A percentile compares a stretch with the other conserved stretches of the same genome.
phyloP scores from a whole-genome alignment of 2,113 vertebrate species.

The Hippocampus guttulatus region DNA sequence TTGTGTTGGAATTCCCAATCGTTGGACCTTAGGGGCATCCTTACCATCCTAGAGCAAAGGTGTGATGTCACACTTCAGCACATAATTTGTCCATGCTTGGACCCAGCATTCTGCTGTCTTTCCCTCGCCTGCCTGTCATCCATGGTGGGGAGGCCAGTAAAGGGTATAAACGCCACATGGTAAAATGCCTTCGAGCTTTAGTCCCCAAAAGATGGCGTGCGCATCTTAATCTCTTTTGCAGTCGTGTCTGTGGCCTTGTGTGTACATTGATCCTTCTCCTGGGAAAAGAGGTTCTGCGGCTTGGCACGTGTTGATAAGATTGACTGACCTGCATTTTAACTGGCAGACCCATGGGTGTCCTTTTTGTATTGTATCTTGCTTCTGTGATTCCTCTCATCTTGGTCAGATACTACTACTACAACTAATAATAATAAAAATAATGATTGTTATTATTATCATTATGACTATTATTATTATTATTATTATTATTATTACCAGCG shows the following conservation, averaged over 20 bases:
- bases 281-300: conserved; percentile 25
- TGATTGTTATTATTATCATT: not conserved
- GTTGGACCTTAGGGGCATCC: not conserved
- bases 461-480: not conserved
- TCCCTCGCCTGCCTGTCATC: not conserved
- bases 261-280: not conserved
- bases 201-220: conserved; percentile 1
- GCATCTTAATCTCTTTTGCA: conserved; percentile 19
- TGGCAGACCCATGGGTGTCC: too few species aligned
- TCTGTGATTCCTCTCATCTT: not conserved
- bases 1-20: not conserved
- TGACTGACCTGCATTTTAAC: conserved; percentile 3
- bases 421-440: too few species aligned
- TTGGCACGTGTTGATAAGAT: conserved; percentile 22
- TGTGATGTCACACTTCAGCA: not conserved
- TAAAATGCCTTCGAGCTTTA: conserved; percentile 6
- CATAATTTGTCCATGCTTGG: not conserved
- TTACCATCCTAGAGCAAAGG: not conserved
- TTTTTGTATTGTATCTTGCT: not conserved
- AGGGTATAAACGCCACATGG: conserved; percentile 1
- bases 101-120: not conserved
- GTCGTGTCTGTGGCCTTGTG: conserved; percentile 3
- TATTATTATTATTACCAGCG: conserved; percentile 1
- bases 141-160: not conserved
- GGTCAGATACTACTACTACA: conserved; percentile 3